A percentile compares a stretch with the other conserved stretches of the same genome.
Evolutionary conservation across 2,797 vertebrate species (phyloP).

Genomic region (Todus mexicanus): DNA sequence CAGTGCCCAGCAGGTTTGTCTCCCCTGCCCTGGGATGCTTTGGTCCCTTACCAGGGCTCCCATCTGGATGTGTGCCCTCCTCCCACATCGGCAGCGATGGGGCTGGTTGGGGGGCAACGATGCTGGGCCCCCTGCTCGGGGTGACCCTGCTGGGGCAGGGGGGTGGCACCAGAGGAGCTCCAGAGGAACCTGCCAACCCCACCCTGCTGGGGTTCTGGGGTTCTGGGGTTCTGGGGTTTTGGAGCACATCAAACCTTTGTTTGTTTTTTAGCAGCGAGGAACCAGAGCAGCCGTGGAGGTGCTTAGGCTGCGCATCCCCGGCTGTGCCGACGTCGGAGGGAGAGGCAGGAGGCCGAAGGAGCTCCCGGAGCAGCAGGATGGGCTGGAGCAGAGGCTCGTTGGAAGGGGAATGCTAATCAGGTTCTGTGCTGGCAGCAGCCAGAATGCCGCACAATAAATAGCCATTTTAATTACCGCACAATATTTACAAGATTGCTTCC

Average conservation of each 20-base stretch:
- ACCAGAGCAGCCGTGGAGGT: rapidly evolving
- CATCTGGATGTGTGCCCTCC: neutral
- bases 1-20: neutral
- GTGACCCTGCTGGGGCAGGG: neutral
- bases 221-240: neutral
- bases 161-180: neutral
- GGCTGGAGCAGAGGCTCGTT: neutral
- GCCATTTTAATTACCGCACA: slow-evolving; percentile 58
- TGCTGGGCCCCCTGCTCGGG: neutral
- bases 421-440: neutral
- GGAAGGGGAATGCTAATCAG: neutral
- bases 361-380: neutral
- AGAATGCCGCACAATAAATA: slow-evolving; percentile 38
- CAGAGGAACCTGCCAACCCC: neutral
- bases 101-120: neutral
- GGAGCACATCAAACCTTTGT: rapidly evolving
- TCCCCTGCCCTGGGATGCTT: neutral
- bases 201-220: rapidly evolving
- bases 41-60: neutral
- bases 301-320: rapidly evolving
- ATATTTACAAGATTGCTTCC: slow-evolving; percentile 60
- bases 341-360: neutral
- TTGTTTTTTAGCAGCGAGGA: rapidly evolving
- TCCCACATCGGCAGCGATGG: too few relatives aligned
- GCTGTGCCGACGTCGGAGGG: rapidly evolving